Percentiles rank a stretch among this genome's conserved stretches.
phyloP scores from a whole-genome alignment of 2,888 invertebrate species.

The Tribolium freemani region DNA sequence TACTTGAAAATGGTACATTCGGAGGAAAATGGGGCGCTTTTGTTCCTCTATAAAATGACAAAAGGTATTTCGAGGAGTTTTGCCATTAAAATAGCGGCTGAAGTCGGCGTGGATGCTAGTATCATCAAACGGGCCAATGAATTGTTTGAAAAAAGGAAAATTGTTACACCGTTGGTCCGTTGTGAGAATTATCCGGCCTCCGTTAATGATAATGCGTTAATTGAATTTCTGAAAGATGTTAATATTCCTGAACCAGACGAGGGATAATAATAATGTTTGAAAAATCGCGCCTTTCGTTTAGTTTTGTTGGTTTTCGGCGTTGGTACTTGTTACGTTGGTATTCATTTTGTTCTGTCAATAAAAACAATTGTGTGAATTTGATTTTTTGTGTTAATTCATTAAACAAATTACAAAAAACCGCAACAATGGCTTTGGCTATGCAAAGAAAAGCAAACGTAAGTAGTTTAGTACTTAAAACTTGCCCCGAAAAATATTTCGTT shows the following conservation, averaged over 20 bases:
- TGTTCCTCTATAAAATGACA: slow-evolving; percentile 77
- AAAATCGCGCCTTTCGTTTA: neutral
- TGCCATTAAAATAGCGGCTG: slow-evolving; percentile 76
- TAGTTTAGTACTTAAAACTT: slow-evolving; percentile 48
- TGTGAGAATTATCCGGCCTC: neutral
- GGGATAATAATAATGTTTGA: neutral
- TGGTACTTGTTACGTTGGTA: slow-evolving; percentile 4
- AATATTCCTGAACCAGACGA: slow-evolving; percentile 25
- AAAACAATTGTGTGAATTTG: neutral
- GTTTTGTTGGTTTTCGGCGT: slow-evolving; percentile 70
- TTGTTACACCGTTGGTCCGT: neutral
- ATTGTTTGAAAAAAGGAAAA: slow-evolving; percentile 61
- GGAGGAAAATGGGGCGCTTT: slow-evolving; percentile 68
- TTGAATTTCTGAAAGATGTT: slow-evolving; percentile 1
- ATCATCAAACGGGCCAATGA: slow-evolving; percentile 71
- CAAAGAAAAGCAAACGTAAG: slow-evolving; percentile 83
- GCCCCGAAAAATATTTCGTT: neutral
- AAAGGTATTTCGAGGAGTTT: slow-evolving; percentile 77
- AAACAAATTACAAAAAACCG: neutral
- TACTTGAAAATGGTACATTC: slow-evolving; percentile 62
- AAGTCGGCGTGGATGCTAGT: slow-evolving; percentile 71
- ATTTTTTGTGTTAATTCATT: neutral
- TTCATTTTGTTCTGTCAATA: neutral
- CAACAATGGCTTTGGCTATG: slow-evolving; percentile 78
- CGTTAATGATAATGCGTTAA: neutral